Evolutionary conservation across 2,797 vertebrate genomes (phyloP), one percentile per base, ranked within the genome.

Genomic region (Coregonus sp.): DNA sequence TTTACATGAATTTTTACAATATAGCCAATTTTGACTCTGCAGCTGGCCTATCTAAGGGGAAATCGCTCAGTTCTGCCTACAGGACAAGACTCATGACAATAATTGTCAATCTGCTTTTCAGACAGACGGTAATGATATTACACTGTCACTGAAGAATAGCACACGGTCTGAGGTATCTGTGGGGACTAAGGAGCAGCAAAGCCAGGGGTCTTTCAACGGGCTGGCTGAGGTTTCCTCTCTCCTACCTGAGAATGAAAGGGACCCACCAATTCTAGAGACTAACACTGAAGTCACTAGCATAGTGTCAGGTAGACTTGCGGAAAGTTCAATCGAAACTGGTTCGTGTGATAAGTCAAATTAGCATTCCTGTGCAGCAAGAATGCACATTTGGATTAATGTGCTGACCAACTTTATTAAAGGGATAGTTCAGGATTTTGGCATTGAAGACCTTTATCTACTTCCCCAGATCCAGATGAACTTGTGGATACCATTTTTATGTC

Each of bases 241-340:
- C 59, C 9, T 96, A 86, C 94, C 93, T 0, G 93, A 93, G 93
- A 94, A 94, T 82, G 95, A 91, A 85, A 93, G 94, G 82, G 92
- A 94, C 80, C 85, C 92, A 4, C 90, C 94, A 76, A 86, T 52
- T 47, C 75, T 75, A 6, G 74, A 78, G 52, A 72, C 70, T 33
- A 35, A 15, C 12, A 15, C 66, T 37, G 25, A 25, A 5, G 66
- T 68, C 66, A 68, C 66, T 33, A 68, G 66, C 66, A 33, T 67
- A 68, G 33, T 37, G 29, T 68, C 59, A 63, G 59, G 59, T 63
- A 11, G 66, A 16, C 33, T 16, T 37, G 15, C 11, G 66, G 14
- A 2, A n/a, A 4, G 29, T 67, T 67, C 65, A 67, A 16, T 66
- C 7, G 63, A 6, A 68, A 16, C 31, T 68, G 20, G 20, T 63